Evolutionary conservation across 2,797 vertebrate species (phyloP).

Genomic region (Crenichthys baileyi): DNA sequence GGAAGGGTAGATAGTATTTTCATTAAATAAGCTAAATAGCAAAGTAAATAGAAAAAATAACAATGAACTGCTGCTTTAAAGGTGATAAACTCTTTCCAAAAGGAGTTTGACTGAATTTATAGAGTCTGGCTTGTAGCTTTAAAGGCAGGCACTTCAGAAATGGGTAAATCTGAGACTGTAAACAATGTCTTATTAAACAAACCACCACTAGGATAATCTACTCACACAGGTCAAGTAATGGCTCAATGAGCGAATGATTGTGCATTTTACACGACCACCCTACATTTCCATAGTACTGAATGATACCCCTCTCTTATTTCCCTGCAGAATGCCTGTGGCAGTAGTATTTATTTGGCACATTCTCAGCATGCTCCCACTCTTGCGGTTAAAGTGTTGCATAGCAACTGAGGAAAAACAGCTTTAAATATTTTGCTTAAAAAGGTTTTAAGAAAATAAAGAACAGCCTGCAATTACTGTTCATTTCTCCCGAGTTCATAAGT

Average conservation of each 20-base stretch:
- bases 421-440: constrained; percentile 85
- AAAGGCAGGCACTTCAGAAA: background rate
- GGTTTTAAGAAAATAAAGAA: constrained; percentile 81
- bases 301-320: constrained; percentile 67
- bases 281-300: constrained; percentile 59
- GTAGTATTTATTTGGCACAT: constrained; percentile 80
- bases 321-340: constrained; percentile 72
- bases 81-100: background rate
- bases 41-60: background rate
- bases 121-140: background rate
- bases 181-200: constrained; percentile 69
- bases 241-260: constrained; percentile 71
- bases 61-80: background rate
- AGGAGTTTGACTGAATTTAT: background rate
- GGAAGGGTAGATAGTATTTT: background rate
- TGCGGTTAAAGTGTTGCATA: constrained; percentile 83
- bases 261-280: constrained; percentile 64
- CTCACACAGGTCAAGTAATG: constrained; percentile 58
- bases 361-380: constrained; percentile 79
- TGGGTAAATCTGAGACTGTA: constrained; percentile 23
- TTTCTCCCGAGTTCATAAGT: constrained; percentile 81
- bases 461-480: constrained; percentile 83
- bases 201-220: constrained; percentile 42
- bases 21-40: background rate
- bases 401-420: constrained; percentile 83